These are phyloP conservation scores for Ataeniobius toweri DNA, from an alignment of 2,797 vertebrate genomes.

Conservation along the genomic window DNA sequence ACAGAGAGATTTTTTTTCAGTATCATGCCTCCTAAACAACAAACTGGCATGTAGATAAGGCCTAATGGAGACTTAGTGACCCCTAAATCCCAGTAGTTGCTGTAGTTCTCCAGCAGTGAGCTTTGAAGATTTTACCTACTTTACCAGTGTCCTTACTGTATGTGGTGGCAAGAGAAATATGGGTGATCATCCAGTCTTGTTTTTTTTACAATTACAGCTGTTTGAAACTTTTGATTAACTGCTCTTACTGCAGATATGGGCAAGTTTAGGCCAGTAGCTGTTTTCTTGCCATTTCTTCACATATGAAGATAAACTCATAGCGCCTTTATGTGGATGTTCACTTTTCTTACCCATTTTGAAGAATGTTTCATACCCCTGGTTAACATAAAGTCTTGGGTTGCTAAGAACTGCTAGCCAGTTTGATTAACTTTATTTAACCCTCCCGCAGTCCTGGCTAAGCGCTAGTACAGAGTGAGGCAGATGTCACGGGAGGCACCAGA, in stretches of 20 bases:
- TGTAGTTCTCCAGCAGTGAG: too few relatives aligned
- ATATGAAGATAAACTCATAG: neutral
- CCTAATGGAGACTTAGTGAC: too few relatives aligned
- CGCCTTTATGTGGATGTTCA: neutral
- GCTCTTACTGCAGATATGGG: neutral
- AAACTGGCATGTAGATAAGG: too few relatives aligned
- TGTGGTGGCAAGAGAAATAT: neutral
- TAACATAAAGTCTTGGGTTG: neutral
- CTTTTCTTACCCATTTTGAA: neutral
- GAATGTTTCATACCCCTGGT: neutral
- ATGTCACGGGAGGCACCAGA: too few relatives aligned
- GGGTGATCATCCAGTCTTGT: neutral
- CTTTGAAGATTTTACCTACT: too few relatives aligned
- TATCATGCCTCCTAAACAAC: too few relatives aligned
- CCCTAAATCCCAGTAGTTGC: too few relatives aligned
- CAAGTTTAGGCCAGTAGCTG: neutral
- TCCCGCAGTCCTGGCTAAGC: too few relatives aligned
- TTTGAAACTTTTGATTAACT: neutral
- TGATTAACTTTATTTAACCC: neutral
- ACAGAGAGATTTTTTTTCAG: too few relatives aligned
- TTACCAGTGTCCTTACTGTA: neutral
- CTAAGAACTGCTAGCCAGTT: neutral
- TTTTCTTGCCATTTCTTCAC: neutral
- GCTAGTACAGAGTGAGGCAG: too few relatives aligned
- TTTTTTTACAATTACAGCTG: neutral